phyloP scores from a whole-genome alignment of 2,888 invertebrate species.

The Dione vanillae region DNA sequence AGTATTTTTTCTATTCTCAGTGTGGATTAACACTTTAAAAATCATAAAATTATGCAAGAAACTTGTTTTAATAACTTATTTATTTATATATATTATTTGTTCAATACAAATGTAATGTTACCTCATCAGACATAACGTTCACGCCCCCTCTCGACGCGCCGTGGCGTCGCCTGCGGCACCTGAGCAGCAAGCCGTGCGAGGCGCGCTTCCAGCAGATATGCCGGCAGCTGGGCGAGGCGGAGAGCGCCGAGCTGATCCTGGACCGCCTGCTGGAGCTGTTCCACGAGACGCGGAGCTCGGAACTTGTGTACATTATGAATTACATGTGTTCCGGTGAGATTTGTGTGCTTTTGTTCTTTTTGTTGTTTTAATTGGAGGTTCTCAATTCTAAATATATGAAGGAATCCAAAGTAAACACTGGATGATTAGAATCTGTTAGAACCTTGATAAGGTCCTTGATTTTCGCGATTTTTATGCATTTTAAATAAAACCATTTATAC shows the following conservation, averaged over 20 bases:
- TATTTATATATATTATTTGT: background rate
- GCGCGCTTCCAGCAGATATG: slow-evolving; percentile 83
- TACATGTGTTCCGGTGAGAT: slow-evolving; percentile 77
- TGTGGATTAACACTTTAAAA: no score
- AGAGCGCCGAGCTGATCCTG: slow-evolving; percentile 82
- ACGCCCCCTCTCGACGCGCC: slow-evolving; percentile 61
- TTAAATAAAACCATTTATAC: no score
- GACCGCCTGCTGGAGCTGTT: slow-evolving; percentile 86
- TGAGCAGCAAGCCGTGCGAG: slow-evolving; percentile 75
- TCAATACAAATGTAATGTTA: no score
- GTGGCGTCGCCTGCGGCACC: slow-evolving; percentile 87
- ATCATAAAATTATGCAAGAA: no score
- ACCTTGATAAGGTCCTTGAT: background rate
- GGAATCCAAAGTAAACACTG: no score
- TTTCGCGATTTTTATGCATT: no score
- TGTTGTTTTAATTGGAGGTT: background rate
- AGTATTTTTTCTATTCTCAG: no score
- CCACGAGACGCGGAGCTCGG: slow-evolving; percentile 77
- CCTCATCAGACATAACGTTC: slow-evolving; percentile 36
- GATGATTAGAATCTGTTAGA: no score
- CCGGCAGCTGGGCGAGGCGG: slow-evolving; percentile 80
- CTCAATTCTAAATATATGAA: no score
- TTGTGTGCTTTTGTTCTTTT: background rate
- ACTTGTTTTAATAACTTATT: no score
- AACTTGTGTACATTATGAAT: slow-evolving; percentile 86